phyloP scores from a whole-genome alignment of 2,113 vertebrate genomes.

The Pagrus major region DNA sequence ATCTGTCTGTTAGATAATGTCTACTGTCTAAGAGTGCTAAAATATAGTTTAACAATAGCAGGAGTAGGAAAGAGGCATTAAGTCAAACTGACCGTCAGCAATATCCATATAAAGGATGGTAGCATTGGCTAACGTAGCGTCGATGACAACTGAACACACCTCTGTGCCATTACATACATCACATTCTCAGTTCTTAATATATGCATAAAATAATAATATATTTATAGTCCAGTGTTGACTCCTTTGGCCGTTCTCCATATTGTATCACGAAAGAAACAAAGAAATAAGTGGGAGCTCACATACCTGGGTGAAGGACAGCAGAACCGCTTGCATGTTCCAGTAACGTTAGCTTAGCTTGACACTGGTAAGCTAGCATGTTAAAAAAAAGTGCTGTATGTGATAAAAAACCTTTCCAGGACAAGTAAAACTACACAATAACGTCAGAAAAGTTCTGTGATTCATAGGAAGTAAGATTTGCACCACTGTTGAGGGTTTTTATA shows the following conservation, averaged over 20 bases:
- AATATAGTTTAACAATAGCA: neutral
- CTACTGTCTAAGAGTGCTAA: neutral
- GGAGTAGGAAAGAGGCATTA: neutral
- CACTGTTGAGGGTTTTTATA: no score
- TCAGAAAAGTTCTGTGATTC: no score
- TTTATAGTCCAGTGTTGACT: neutral
- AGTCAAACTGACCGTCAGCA: neutral
- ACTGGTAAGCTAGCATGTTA: neutral
- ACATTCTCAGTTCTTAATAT: neutral
- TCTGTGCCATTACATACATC: neutral
- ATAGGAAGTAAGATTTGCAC: no score
- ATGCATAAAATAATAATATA: neutral
- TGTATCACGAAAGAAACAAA: no score
- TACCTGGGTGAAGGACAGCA: neutral
- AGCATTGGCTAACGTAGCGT: neutral
- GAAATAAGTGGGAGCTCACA: no score
- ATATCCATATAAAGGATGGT: neutral
- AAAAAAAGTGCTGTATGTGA: neutral
- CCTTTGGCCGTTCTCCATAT: no score
- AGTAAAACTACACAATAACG: no score
- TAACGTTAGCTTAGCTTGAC: neutral
- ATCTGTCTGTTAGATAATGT: neutral
- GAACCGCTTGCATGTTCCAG: neutral
- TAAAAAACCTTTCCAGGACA: no score
- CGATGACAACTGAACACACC: neutral